A percentile compares a stretch with the other conserved stretches of the same genome.
phyloP scores from a whole-genome alignment of 2,113 vertebrate species.

The Collichthys lucidus region DNA sequence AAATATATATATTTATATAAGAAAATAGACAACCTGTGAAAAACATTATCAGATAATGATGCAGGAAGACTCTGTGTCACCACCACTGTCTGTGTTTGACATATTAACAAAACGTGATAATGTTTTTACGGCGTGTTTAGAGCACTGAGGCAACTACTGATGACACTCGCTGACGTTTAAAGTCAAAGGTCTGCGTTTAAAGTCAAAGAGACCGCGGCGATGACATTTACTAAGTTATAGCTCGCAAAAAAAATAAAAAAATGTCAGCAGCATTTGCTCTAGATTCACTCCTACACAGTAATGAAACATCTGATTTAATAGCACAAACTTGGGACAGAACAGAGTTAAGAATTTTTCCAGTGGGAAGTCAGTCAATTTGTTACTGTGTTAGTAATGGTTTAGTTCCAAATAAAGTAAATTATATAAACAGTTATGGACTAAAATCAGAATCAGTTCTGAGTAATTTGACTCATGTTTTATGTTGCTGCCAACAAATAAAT shows the following conservation, averaged over 20 bases:
- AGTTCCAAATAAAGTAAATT: neutral
- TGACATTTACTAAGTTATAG: constrained; percentile 20
- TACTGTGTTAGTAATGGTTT: neutral
- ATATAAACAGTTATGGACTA: too few species aligned
- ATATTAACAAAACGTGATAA: constrained; percentile 1
- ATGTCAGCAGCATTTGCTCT: constrained; percentile 2
- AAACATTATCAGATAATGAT: neutral
- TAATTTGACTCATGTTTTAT: too few species aligned
- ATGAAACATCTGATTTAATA: constrained; percentile 1
- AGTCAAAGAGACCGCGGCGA: neutral
- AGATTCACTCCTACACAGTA: neutral
- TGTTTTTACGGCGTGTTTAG: constrained; percentile 26
- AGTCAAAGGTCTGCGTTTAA: constrained; percentile 13
- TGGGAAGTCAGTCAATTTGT: neutral
- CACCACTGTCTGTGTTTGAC: neutral
- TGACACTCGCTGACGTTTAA: constrained; percentile 20
- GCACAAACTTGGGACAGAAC: neutral
- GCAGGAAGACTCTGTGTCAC: neutral
- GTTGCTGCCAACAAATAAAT: too few species aligned
- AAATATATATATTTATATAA: neutral
- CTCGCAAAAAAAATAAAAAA: neutral
- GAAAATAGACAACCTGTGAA: neutral
- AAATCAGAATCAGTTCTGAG: too few species aligned
- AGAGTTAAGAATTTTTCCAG: neutral
- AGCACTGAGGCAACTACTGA: neutral